Base-by-base conservation (phyloP, 1,140 invertebrate genomes). In the Bombus sibiricus region DNA sequence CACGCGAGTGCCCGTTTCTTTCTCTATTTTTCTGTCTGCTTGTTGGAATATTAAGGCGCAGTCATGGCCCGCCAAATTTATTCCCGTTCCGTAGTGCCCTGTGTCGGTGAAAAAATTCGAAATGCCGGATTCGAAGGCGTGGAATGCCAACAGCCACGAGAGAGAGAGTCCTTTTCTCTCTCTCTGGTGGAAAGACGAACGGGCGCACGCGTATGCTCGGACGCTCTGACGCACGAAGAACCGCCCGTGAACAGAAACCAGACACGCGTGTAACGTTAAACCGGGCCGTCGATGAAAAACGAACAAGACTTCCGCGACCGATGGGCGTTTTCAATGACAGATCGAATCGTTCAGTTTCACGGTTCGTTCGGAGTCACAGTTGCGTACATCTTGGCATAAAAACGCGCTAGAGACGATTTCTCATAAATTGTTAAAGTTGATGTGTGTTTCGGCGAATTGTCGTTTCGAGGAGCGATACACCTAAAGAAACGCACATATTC, bases 91-190 rank as follows among this genome's bases (percentile, higher is more conserved):
- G 59, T 34, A 13, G 28, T 28, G 53, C 47, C n/a, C 59, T 37
- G 53, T n/a, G 34, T 2, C 69, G 39, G 59, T 37, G 47, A 34
- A 71, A 71, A 57, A 77, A 43, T 39, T 62, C 57, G 47, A 83
- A 78, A 69, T 80, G 73, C 41, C 75, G 82, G 75, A 83, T 81
- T 82, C 72, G 76, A 78, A 59, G 74, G 78, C 85, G 68, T 85
- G 89, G 88, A 89, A 90, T 90, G 88, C 69, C 85, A 87, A 90
- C 74, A 89, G 85, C 89, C 37, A 78, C 84, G 39, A 73, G 53
- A 39, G 39, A 37, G 34, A 37, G 39, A 73, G 53, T 77, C 34
- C n/a, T 32, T 28, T 34, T 75, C 25, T 53, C 43, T 53, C 22
- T 37, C 13, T 74, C 22, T 41, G 22, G 34, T 53, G 28, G 25